Conservation (phyloP, 2,797 vertebrate species). For the Cuniculus paca region DNA sequence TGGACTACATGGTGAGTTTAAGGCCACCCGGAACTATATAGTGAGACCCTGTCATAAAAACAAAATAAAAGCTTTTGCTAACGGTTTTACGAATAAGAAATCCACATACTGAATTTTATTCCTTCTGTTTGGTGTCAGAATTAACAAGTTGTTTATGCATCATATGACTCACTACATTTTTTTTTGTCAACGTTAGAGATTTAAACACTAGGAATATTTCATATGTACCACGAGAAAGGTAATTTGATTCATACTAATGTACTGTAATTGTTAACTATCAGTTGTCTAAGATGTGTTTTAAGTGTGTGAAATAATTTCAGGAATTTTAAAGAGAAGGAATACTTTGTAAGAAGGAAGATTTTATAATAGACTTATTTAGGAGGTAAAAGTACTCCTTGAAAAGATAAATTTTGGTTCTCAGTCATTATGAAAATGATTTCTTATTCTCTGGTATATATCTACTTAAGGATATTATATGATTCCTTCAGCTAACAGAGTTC, state of each 20-base stretch:
- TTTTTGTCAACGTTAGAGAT: neutral
- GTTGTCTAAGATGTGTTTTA: conserved; percentile 34
- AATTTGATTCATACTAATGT: conserved; percentile 49
- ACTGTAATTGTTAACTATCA: conserved; percentile 43
- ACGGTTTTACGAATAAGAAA: conserved; percentile 39
- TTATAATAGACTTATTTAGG: conserved; percentile 74
- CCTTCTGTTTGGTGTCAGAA: conserved; percentile 5
- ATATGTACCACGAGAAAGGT: conserved; percentile 1
- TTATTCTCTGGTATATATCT: conserved; percentile 56
- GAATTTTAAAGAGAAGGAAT: conserved; percentile 77
- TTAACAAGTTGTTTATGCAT: conserved; percentile 29
- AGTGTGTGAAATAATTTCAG: conserved; percentile 74
- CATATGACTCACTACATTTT: conserved; percentile 43
- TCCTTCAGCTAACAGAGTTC: conserved; percentile 23
- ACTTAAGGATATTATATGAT: neutral
- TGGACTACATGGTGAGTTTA: neutral
- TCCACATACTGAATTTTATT: conserved; percentile 27
- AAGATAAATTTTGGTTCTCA: conserved; percentile 64
- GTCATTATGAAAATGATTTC: conserved; percentile 59
- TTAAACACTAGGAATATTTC: conserved; percentile 54
- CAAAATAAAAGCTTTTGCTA: conserved; percentile 18
- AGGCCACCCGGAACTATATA: no score
- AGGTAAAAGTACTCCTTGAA: conserved; percentile 82
- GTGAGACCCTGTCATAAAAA: no score
- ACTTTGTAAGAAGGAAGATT: conserved; percentile 84